Evolutionary conservation across 2,797 vertebrate species (phyloP).

Genomic region (Neosilurus mollespiculum): DNA sequence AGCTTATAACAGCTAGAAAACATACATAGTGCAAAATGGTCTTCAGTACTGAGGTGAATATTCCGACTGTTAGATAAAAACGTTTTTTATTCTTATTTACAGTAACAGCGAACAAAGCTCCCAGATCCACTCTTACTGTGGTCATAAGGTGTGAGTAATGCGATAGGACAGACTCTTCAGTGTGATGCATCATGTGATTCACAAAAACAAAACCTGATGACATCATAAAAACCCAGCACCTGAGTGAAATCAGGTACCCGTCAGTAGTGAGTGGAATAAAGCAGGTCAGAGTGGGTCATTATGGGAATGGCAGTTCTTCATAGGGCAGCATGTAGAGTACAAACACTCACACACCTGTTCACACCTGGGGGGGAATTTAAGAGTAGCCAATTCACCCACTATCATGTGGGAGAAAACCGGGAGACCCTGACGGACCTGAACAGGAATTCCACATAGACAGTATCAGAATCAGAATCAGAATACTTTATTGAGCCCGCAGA

Average conservation of each 20-base stretch:
- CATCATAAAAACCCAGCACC: background rate
- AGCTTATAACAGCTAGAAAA: background rate
- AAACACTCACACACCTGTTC: background rate
- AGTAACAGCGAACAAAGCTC: background rate
- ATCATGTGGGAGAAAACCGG: background rate
- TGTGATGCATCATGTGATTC: constrained; percentile 13
- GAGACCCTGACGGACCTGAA: no score
- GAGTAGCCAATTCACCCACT: background rate
- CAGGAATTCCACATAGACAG: no score
- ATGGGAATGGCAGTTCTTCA: background rate
- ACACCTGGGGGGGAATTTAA: background rate
- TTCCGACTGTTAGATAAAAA: background rate
- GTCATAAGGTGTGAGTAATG: constrained; percentile 19
- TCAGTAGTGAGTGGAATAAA: no score
- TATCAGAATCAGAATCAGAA: no score
- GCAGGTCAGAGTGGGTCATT: no score
- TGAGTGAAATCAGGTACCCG: no score
- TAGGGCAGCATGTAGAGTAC: background rate
- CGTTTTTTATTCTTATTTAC: background rate
- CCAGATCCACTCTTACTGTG: background rate
- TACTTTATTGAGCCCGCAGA: no score
- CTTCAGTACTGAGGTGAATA: background rate
- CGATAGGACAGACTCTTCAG: constrained; percentile 15
- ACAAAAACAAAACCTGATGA: background rate
- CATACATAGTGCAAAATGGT: background rate